Percentiles rank a stretch among this genome's conserved stretches.
Conservation (phyloP, 1,140 invertebrate genomes). For the Scaptomyza graminum region DNA sequence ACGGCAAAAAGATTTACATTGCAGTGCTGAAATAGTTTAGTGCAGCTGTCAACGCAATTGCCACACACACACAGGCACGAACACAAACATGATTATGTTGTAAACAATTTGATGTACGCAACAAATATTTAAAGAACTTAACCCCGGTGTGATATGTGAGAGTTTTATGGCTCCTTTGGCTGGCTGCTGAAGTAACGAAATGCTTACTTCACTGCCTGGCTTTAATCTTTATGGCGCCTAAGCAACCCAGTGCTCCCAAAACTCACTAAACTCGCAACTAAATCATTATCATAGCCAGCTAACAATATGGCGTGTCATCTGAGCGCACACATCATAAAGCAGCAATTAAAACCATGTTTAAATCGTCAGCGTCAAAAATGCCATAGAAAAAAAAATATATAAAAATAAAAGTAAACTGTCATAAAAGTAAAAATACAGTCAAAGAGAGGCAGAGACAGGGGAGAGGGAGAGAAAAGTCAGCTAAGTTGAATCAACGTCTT, state of each 20-base stretch:
- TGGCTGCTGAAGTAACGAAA: too few species aligned
- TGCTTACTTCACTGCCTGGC: slow-evolving; percentile 53
- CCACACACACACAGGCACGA: slow-evolving; percentile 37
- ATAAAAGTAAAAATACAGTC: slow-evolving; percentile 60
- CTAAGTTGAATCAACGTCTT: slow-evolving; percentile 15
- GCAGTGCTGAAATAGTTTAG: slow-evolving; percentile 2
- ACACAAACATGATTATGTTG: slow-evolving; percentile 55
- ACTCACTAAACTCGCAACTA: slow-evolving; percentile 54
- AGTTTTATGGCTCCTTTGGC: slow-evolving; percentile 40
- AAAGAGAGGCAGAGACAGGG: neutral
- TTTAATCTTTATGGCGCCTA: slow-evolving; percentile 77
- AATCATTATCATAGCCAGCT: slow-evolving; percentile 73
- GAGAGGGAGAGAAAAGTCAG: neutral
- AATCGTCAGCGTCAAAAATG: slow-evolving; percentile 80
- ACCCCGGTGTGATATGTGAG: slow-evolving; percentile 68
- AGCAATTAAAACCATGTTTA: slow-evolving; percentile 80
- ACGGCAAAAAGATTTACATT: slow-evolving; percentile 5
- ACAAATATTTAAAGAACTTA: slow-evolving; percentile 79
- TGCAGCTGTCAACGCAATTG: slow-evolving; percentile 55
- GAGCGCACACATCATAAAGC: slow-evolving; percentile 79
- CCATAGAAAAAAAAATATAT: slow-evolving; percentile 77
- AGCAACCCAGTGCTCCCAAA: neutral
- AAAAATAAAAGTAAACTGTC: slow-evolving; percentile 59
- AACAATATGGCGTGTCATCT: slow-evolving; percentile 75
- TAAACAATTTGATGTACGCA: slow-evolving; percentile 64